Percentiles rank a stretch among this genome's conserved stretches.
Conservation (phyloP, 2,797 vertebrate species). For the Alcedo quadribrachys region DNA sequence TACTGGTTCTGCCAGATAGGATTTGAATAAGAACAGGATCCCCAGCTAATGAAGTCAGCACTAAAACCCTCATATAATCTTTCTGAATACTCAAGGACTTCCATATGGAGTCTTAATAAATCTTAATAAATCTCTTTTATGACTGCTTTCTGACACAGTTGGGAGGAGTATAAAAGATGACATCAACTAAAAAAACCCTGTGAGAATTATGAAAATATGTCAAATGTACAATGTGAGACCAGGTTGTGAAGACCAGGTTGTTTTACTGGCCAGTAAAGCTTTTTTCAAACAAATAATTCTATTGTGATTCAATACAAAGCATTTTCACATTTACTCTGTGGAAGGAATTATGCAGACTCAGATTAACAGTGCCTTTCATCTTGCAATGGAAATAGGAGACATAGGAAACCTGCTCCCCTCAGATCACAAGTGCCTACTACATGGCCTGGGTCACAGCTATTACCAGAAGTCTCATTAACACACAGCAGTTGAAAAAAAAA, state of each 20-base stretch:
- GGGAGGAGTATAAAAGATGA: not conserved
- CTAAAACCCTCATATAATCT: conserved; percentile 23
- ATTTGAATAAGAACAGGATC: conserved; percentile 33
- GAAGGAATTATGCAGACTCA: not conserved
- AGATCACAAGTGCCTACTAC: not conserved
- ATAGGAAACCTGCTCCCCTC: rapidly evolving
- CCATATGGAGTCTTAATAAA: not conserved
- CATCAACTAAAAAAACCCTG: not conserved
- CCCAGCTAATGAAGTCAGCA: conserved; percentile 37
- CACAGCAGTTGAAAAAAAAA: not conserved
- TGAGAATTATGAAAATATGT: not conserved
- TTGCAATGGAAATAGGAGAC: not conserved
- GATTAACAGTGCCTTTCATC: not conserved
- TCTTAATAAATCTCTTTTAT: not conserved
- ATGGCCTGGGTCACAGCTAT: not conserved
- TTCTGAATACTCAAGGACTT: not conserved
- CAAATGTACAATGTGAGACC: not conserved
- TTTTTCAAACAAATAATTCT: not conserved
- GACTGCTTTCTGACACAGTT: conserved; percentile 2
- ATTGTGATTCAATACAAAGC: not conserved
- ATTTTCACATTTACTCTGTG: not conserved
- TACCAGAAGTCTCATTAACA: not conserved
- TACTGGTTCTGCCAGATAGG: not conserved
- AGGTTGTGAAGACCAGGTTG: not conserved
- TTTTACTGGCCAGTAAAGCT: too few relatives aligned